Evolutionary conservation across 2,797 vertebrate species (phyloP), one percentile per base, ranked within the genome.

Genomic region (Mormyrus proboscirostris): DNA sequence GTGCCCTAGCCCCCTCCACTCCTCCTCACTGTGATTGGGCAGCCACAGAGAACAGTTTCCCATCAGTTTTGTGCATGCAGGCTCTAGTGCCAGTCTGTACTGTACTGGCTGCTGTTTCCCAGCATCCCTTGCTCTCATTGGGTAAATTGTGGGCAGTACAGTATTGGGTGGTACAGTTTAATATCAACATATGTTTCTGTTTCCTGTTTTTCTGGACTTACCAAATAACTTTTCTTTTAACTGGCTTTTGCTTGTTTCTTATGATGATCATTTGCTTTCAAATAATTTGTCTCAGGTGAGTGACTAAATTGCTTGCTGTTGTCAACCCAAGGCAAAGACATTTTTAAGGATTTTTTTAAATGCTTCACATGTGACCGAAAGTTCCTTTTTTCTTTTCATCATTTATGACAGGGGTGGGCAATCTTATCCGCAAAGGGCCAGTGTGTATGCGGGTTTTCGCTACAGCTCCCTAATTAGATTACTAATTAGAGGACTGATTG

Each of bases 41-140:
- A 97, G 97, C 96, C 97, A 96, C 94, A 85, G 94, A 96, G 97
- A 97, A 92, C 96, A 94, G 97, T 97, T 97, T 98, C 97, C 97
- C 97, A 97, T 98, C 97, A 98, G 97, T 98, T 98, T 98, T 98
- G 97, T 98, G 97, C 97, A 97, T 96, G 96, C 97, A 98, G 97
- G 97, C 95, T 95, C 94, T 93, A 92, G 83, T 93, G 91, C 90
- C 83, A 49, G 6, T 53, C 33, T 89, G 91, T 89, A 50, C 94
- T 92, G 93, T 92, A 91, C 96, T 96, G 94, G 57, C 95, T 90
- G 89, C 89, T 86, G 92, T 93, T 97, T 93, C 93, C 94, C 91
- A 90, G 5, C 9, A 29, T 41, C 6, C 65, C 5, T 51, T 10
- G 90, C 84, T 89, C 76, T 50, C 90, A 7, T 5, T 22, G 93